Evolutionary conservation across 2,888 invertebrate genomes (phyloP), one percentile per base, ranked within the genome.

Genomic region (Latrodectus hesperus): DNA sequence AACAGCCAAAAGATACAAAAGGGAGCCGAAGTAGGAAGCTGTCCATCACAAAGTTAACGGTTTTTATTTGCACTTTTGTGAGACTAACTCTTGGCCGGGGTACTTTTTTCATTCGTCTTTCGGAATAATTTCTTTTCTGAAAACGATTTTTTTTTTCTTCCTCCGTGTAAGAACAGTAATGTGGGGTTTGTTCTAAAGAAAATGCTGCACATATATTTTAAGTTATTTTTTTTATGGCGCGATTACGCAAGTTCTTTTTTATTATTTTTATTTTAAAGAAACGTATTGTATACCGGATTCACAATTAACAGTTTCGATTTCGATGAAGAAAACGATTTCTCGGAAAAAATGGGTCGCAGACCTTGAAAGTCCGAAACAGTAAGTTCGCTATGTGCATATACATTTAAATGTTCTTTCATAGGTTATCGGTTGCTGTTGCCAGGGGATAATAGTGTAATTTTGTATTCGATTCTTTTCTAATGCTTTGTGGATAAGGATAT

Each of bases 301-400:
- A 76, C 76, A 83, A 76, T 76, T 83, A 75, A 76, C 83, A 71
- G 68, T 76, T 76, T 70, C 83, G 76, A 70, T 38, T 38, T 51
- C 80, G 51, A 16, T 17, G 26, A 73, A 65, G 64, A 76, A 70
- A 83, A 64, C 71, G 83, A 76, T 83, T 83, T 76, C 65, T 10
- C 71, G 76, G 64, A 85, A 55, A 74, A 79, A 80, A 51, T 85
- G 64, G 85, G 85, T 85, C 85, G 79, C 79, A 49, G 85, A 70
- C 85, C 85, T 85, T 85, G 85, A 79, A 72, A 22, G 14, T 64
- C 22, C 76, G 22, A 73, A 65, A 72, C 64, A 49, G 72, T 72
- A 17, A 14, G 52, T 51, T 52, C 72, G 38, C 5, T 38, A 38
- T 38, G 38, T 38, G 6, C 38, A 6, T 38, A 38, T 38, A 6